These are phyloP conservation scores for Atherix ibis DNA, from an alignment of 2,888 invertebrate genomes.

Conservation along the genomic window DNA sequence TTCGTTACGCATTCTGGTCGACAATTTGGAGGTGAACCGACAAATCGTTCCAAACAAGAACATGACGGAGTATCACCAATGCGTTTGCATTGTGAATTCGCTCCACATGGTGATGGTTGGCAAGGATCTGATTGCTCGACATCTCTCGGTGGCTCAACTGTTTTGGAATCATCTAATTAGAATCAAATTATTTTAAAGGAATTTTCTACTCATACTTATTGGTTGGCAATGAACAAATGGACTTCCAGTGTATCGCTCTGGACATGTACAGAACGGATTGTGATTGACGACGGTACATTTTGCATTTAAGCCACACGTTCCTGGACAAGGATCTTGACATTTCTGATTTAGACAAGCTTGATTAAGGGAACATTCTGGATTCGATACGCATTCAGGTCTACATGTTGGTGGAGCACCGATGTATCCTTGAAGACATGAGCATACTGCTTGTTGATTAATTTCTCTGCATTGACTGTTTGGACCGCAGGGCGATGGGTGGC, in stretches of 20 bases:
- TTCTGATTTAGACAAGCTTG: constrained; percentile 59
- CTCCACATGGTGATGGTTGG: constrained; percentile 37
- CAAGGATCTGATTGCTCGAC: constrained; percentile 28
- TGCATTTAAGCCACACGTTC: constrained; percentile 55
- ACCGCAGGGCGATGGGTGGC: constrained; percentile 48
- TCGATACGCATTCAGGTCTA: constrained; percentile 56
- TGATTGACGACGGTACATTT: constrained; percentile 59
- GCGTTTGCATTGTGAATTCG: constrained; percentile 38
- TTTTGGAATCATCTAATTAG: too few relatives aligned
- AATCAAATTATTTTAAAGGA: too few relatives aligned
- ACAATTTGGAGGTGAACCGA: constrained; percentile 51
- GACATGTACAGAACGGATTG: constrained; percentile 56
- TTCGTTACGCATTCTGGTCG: constrained; percentile 56
- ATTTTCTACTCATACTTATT: too few relatives aligned
- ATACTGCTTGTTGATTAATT: constrained; percentile 36
- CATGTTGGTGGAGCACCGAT: constrained; percentile 56
- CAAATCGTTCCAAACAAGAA: constrained; percentile 46
- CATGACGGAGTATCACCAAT: constrained; percentile 37
- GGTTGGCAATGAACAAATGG: constrained; percentile 44
- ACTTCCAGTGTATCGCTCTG: constrained; percentile 47
- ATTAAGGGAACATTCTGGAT: constrained; percentile 53
- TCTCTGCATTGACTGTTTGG: constrained; percentile 53
- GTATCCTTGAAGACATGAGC: constrained; percentile 52
- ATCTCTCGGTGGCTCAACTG: constrained; percentile 12
- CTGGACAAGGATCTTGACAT: constrained; percentile 64